Percentiles rank a stretch among this genome's conserved stretches.
These are phyloP conservation scores for Hyles euphorbiae DNA, from an alignment of 1,140 invertebrate species.

Conservation along the genomic window DNA sequence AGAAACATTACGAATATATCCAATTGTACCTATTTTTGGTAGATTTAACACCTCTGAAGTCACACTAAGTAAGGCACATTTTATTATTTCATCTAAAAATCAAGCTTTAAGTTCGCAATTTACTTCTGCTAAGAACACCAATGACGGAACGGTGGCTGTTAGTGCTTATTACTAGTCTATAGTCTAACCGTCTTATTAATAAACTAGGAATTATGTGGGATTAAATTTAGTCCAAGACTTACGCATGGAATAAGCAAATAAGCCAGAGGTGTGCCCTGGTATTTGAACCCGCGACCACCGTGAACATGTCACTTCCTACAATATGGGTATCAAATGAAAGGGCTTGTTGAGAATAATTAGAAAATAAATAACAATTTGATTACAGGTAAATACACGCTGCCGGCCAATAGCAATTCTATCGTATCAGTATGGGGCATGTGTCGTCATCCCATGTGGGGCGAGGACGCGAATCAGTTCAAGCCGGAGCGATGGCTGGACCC, in stretches of 20 bases:
- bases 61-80: slow-evolving; percentile 20
- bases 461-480: slow-evolving; percentile 68
- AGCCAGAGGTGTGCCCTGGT: too few species aligned
- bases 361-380: neutral
- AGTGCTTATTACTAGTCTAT: neutral
- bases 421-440: slow-evolving; percentile 17
- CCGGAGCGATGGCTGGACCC: slow-evolving; percentile 77
- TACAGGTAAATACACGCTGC: slow-evolving; percentile 24
- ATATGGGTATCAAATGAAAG: too few species aligned
- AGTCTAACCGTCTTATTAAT: too few species aligned
- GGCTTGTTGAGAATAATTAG: neutral
- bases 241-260: too few species aligned
- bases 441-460: neutral
- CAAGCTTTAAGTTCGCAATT: neutral
- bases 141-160: neutral
- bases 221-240: too few species aligned
- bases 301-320: too few species aligned
- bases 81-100: too few species aligned
- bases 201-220: too few species aligned
- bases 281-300: too few species aligned
- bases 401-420: slow-evolving; percentile 16
- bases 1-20: slow-evolving; percentile 28
- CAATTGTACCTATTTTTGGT: slow-evolving; percentile 19
- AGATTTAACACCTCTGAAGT: slow-evolving; percentile 19
- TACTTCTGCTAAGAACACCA: neutral